Evolutionary conservation across 1,140 invertebrate species (phyloP).

Genomic region (Caenorhabditis briggsae): DNA sequence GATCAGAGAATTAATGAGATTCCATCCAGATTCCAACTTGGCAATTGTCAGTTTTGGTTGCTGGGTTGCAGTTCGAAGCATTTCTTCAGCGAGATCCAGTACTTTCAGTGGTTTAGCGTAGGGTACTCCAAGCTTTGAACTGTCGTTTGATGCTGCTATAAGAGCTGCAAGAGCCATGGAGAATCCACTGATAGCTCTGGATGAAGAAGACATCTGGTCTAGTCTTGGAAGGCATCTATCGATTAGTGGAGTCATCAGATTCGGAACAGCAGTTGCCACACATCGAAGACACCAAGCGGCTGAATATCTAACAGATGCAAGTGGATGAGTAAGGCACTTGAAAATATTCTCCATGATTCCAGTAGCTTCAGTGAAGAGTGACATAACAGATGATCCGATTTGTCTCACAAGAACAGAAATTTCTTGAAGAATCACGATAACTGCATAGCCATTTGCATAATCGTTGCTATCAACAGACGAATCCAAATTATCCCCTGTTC

Average conservation of each 20-base stretch:
- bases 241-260: constrained; percentile 91
- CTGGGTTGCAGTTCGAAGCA: constrained; percentile 91
- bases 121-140: constrained; percentile 90
- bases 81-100: constrained; percentile 95
- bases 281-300: constrained; percentile 94
- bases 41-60: constrained; percentile 93
- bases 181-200: constrained; percentile 91
- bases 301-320: constrained; percentile 89
- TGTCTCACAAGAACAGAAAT: constrained; percentile 83
- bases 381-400: constrained; percentile 90
- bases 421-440: constrained; percentile 89
- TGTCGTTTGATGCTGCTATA: constrained; percentile 89
- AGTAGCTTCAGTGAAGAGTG: constrained; percentile 88
- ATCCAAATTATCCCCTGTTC: constrained; percentile 20
- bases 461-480: neutral
- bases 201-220: constrained; percentile 89
- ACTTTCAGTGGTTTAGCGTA: constrained; percentile 88
- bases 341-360: constrained; percentile 82
- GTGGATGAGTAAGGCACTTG: constrained; percentile 90
- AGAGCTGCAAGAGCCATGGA: constrained; percentile 92
- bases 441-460: constrained; percentile 40
- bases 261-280: constrained; percentile 91
- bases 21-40: constrained; percentile 95
- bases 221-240: constrained; percentile 84
- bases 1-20: constrained; percentile 95